Evolutionary conservation across 35 echinoderm and acorn worm species (phyloP).

Genomic region (Apostichopus japonicus): DNA sequence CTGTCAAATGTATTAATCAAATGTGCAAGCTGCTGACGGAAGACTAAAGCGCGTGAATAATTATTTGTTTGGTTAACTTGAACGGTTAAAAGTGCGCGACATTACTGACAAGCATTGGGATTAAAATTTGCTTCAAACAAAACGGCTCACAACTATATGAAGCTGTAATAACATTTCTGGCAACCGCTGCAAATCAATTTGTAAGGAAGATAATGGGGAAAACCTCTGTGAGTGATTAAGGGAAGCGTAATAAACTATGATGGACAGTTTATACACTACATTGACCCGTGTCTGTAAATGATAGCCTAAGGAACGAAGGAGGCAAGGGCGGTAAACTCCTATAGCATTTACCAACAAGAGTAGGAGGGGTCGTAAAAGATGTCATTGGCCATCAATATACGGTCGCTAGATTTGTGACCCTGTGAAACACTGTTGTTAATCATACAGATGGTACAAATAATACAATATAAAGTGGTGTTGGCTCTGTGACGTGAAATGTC

Average conservation of each 20-base stretch:
- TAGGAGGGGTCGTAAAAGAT: background rate
- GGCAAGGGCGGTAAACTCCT: background rate
- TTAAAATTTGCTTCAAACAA: background rate
- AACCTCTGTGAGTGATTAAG: background rate
- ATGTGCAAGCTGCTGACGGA: too few relatives aligned
- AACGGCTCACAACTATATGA: background rate
- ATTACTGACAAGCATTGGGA: too few relatives aligned
- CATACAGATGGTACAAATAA: background rate
- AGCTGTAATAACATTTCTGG: slow-evolving; percentile 8
- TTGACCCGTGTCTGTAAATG: background rate
- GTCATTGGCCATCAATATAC: slow-evolving; percentile 3
- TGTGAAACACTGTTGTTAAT: background rate
- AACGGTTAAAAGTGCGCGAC: too few relatives aligned
- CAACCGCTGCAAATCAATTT: background rate
- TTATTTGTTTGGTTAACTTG: too few relatives aligned
- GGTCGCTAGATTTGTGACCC: background rate
- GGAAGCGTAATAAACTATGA: background rate
- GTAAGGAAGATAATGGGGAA: background rate
- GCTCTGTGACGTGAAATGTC: background rate
- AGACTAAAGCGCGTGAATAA: too few relatives aligned
- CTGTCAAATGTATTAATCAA: too few relatives aligned
- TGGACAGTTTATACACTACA: background rate
- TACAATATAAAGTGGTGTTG: background rate
- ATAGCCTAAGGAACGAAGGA: background rate
- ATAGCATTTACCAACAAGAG: background rate